Evolutionary conservation across 2,797 vertebrate species (phyloP), one percentile per base, ranked within the genome.

Genomic region (Artibeus lituratus): DNA sequence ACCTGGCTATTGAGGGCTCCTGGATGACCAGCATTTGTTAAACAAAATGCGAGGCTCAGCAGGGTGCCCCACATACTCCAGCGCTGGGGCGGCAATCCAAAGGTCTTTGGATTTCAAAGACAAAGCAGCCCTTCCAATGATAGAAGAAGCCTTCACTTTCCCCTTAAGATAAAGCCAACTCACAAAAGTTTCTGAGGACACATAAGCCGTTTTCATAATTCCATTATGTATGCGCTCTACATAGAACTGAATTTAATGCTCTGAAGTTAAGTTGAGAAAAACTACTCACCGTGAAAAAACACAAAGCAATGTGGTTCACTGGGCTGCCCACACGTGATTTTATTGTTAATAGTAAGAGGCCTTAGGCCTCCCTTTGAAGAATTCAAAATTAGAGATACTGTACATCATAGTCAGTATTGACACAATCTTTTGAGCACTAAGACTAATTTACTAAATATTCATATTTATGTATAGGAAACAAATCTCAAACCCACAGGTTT

Each of bases 291-390:
- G 7, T 42, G 11, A n/a, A 24, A 69, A 57, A 19, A 39, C 18
- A n/a, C 0, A 16, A 10, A 26, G 32, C 62, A 39, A 4, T 12
- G 39, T 47, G 19, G 12, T 51, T 15, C 12, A 62, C 1, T 78
- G 14, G 2, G 2, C 0, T 18, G 32, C 19, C 5, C 24, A 18
- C 10, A 3, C 2, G 3, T 32, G 2, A 6, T 73, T 74, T 3
- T 5, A 5, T 74, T 74, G 76, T 51, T 47, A 42, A 76, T 53
- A 10, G 14, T 47, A 65, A 81, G 24, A 86, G 9, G 1, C 19
- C n/a, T 87, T 65, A 73, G 6, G 37, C 62, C 53, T n/a, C n/a
- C 3, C 10, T 92, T 44, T 49, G 51, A 95, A 69, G n/a, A 67
- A 73, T 53, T 92, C 15, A 77, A 5, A 77, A 59, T 77, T 73